These are phyloP conservation scores for Polia nebulosa DNA, from an alignment of 2,888 invertebrate genomes.

Conservation along the genomic window DNA sequence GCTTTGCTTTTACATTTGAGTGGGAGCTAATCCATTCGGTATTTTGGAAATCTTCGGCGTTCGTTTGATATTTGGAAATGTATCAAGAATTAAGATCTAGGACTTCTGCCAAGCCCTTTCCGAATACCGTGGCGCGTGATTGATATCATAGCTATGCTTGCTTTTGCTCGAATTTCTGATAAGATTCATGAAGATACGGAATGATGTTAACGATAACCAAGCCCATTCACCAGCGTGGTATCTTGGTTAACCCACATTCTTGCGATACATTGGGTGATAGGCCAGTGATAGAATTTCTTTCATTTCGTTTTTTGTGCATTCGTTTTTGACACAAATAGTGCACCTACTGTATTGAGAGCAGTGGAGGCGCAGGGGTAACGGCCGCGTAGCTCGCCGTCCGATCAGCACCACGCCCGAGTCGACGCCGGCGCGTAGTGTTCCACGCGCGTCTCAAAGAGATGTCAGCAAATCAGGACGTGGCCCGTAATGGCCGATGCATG, in stretches of 20 bases:
- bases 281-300: background rate
- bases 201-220: slow-evolving; percentile 41
- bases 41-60: slow-evolving; percentile 23
- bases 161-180: slow-evolving; percentile 30
- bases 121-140: slow-evolving; percentile 28
- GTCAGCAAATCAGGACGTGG: too few species aligned
- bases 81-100: slow-evolving; percentile 33
- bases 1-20: too few species aligned
- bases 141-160: slow-evolving; percentile 19
- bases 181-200: slow-evolving; percentile 36
- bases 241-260: slow-evolving; percentile 41
- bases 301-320: background rate
- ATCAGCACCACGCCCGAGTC: too few species aligned
- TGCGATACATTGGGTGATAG: slow-evolving; percentile 1
- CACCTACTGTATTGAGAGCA: too few species aligned
- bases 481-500: too few species aligned
- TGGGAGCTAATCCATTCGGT: too few species aligned
- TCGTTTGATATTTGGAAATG: slow-evolving; percentile 13
- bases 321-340: background rate
- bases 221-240: slow-evolving; percentile 25
- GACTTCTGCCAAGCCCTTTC: slow-evolving; percentile 28
- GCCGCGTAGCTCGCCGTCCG: too few species aligned
- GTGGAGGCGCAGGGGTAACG: too few species aligned
- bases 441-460: too few species aligned
- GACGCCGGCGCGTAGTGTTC: too few species aligned